These are phyloP conservation scores for Enteromius trimaculatus DNA, from an alignment of 2,797 vertebrate genomes.

Conservation along the genomic window DNA sequence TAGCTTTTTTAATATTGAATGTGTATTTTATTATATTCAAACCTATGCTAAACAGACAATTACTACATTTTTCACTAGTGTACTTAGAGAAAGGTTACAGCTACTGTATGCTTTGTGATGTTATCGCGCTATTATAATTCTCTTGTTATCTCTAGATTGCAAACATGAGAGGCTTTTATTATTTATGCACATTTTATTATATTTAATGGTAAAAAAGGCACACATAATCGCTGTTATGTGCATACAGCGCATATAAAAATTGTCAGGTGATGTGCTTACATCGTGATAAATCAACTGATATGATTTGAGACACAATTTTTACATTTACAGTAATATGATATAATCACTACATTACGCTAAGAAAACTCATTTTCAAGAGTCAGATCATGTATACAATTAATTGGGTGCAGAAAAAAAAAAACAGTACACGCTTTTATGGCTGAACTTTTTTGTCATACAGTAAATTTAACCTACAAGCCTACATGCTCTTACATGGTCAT, in stretches of 20 bases:
- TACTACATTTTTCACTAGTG: background rate
- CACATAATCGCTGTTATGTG: background rate
- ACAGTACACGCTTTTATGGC: background rate
- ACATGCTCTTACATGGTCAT: background rate
- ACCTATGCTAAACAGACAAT: background rate
- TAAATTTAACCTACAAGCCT: constrained; percentile 4
- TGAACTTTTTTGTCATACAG: background rate
- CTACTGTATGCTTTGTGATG: background rate
- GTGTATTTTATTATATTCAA: background rate
- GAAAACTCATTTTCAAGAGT: background rate
- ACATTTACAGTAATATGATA: background rate
- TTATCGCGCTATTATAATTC: background rate
- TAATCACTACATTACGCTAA: background rate
- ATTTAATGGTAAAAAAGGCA: background rate
- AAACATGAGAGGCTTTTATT: background rate
- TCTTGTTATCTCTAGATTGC: background rate
- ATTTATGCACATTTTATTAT: background rate
- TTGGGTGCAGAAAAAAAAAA: background rate
- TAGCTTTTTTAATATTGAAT: background rate
- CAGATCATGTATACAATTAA: background rate
- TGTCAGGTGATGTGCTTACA: background rate
- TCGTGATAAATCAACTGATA: background rate
- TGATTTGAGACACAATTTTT: background rate
- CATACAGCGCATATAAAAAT: background rate
- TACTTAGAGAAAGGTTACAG: background rate